Conservation (phyloP, 2,797 vertebrate species). For the Nothura maculosa region DNA sequence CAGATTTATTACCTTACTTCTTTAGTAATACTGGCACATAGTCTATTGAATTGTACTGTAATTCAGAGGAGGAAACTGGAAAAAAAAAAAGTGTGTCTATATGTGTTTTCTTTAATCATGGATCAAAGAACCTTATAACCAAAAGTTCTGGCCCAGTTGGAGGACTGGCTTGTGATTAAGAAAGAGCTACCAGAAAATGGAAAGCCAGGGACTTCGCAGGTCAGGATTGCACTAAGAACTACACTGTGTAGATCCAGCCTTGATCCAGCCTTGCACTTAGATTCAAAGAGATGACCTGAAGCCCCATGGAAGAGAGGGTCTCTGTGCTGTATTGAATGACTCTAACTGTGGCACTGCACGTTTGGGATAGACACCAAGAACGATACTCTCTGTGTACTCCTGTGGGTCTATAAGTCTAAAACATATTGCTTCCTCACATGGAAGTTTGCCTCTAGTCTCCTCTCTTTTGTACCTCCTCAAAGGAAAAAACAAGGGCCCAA, state of each 20-base stretch:
- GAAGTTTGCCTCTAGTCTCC: background rate
- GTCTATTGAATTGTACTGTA: background rate
- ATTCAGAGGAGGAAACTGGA: background rate
- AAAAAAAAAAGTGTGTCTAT: background rate
- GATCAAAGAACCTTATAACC: background rate
- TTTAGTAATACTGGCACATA: fast-evolving
- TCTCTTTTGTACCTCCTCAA: background rate
- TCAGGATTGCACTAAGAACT: background rate
- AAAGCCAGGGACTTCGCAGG: background rate
- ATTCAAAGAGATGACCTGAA: background rate
- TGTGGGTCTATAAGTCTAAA: background rate
- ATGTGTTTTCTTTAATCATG: background rate
- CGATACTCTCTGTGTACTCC: too few relatives aligned
- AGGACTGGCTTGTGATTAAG: background rate
- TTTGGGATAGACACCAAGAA: background rate
- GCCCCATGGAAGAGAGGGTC: fast-evolving
- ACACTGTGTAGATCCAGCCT: background rate
- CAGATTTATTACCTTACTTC: background rate
- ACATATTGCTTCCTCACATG: background rate
- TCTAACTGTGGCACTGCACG: too few relatives aligned
- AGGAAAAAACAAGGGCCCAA: fast-evolving
- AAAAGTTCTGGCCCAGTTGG: background rate
- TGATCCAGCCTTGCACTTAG: fast-evolving
- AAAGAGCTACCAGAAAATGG: background rate
- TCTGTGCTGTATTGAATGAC: background rate